Evolutionary conservation across 2,888 invertebrate species (phyloP), one percentile per base, ranked within the genome.

Genomic region (Ecliptopera silaceata): DNA sequence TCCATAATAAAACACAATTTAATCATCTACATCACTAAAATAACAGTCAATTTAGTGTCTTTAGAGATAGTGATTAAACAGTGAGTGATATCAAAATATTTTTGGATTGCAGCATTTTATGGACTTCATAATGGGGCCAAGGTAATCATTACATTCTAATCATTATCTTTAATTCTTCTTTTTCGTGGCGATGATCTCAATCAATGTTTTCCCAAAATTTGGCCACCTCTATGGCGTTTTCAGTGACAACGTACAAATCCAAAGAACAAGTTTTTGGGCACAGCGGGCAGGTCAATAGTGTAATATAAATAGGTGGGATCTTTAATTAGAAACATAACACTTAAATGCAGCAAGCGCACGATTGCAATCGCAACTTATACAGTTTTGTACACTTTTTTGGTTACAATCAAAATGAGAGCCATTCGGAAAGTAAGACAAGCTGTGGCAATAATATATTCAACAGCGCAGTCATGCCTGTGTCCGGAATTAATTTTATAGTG

Each of bases 81-180:
- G 64, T 65, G 48, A 50, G 44, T n/a, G 63, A 70, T 56, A 56
- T 59, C 54, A 57, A 51, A n/a, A 55, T 47, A 31, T 59, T 62
- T 26, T 70, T 63, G 67, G 67, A 70, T 36, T 68, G 52, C 63
- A 53, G 64, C 57, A 53, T 55, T 62, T 61, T 53, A 51, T 56
- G 56, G 56, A 53, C 65, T 66, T 67, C 74, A 86, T 64, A 69
- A 88, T 88, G 88, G 86, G 74, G 74, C 59, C 71, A 72, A 88
- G 88, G 88, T 88, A 86, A 76, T 56, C 51, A 47, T 55, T 58
- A 58, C 56, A 51, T 42, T 58, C 61, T 58, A 56, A 53, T 53
- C 18, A 48, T 52, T 54, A 41, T 44, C 43, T 41, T 58, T 54
- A 49, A n/a, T n/a, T n/a, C n/a, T n/a, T n/a, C n/a, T n/a, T n/a